phyloP scores from a whole-genome alignment of 2,888 invertebrate genomes.

The Machimus rusticus region DNA sequence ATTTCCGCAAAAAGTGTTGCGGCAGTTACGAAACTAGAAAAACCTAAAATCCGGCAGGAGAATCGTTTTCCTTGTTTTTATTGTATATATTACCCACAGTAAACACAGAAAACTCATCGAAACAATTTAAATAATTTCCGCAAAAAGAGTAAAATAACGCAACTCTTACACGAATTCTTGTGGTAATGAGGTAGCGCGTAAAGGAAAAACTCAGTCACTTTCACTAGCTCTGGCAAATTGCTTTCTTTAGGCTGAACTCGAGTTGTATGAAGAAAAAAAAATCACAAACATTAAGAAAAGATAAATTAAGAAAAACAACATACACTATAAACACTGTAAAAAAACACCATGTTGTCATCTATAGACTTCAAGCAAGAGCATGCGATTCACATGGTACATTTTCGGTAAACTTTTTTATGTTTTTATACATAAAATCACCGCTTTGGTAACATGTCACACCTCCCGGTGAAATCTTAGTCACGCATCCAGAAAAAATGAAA shows the following conservation, averaged over 20 bases:
- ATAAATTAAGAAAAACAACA: not conserved
- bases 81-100: not conserved
- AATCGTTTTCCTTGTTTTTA: not conserved
- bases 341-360: not conserved
- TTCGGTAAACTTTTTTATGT: not conserved
- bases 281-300: not conserved
- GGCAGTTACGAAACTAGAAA: not conserved
- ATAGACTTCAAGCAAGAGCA: not conserved
- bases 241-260: not conserved
- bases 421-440: not conserved
- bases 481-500: not conserved
- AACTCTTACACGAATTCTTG: not conserved
- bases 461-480: not conserved
- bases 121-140: not conserved
- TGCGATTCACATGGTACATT: not conserved
- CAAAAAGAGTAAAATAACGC: not conserved
- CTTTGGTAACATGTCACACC: not conserved
- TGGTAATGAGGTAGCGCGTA: not conserved
- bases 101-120: not conserved
- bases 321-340: not conserved
- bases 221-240: not conserved
- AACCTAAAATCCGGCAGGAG: not conserved
- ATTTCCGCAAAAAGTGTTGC: not conserved
- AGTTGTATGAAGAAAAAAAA: not conserved
- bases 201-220: not conserved